Percentiles rank a stretch among this genome's conserved stretches.
Conservation (phyloP, 2,113 vertebrate species). For the Brienomyrus longianalis region DNA sequence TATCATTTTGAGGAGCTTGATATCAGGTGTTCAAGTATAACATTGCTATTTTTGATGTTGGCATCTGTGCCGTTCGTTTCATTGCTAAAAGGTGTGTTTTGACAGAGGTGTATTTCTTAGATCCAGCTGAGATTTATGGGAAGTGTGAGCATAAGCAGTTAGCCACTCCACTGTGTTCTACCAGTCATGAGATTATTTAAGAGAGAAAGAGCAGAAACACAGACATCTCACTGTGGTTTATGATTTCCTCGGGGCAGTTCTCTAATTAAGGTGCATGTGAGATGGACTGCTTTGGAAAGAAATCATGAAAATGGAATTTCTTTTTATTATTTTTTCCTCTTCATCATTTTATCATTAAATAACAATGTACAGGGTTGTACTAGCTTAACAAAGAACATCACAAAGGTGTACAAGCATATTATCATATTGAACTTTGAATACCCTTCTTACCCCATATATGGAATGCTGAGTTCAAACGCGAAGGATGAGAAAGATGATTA, state of each 20-base stretch:
- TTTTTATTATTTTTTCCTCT: background rate
- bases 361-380: too few species aligned
- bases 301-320: background rate
- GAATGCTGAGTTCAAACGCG: background rate
- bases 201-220: background rate
- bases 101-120: background rate
- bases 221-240: background rate
- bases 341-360: too few species aligned
- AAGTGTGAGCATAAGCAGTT: background rate
- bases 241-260: background rate
- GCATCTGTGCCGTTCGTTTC: background rate
- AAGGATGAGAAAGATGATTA: slow-evolving; percentile 20
- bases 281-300: background rate
- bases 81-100: background rate
- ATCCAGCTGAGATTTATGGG: background rate
- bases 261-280: background rate
- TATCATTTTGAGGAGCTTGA: background rate
- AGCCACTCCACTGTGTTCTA: background rate
- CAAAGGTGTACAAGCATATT: too few species aligned
- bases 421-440: background rate
- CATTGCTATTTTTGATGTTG: background rate
- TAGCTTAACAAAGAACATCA: too few species aligned
- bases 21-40: background rate
- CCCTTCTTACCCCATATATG: background rate
- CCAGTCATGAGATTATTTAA: background rate